phyloP scores from a whole-genome alignment of 2,797 vertebrate species.

The Pampus argenteus region DNA sequence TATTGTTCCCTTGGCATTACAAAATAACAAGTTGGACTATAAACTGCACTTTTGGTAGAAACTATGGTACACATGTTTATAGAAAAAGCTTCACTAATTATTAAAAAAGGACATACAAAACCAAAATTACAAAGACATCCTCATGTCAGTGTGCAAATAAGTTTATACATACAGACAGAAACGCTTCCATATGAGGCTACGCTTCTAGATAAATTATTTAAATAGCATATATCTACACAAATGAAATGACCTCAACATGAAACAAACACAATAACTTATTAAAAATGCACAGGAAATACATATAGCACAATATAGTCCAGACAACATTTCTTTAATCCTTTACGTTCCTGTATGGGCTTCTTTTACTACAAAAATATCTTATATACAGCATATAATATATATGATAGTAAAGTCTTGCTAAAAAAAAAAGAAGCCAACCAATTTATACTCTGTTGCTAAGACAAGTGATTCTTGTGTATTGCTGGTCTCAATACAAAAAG shows the following conservation, averaged over 20 bases:
- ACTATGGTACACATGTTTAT: slow-evolving; percentile 92
- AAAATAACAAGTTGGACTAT: slow-evolving; percentile 90
- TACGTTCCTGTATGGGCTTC: slow-evolving; percentile 86
- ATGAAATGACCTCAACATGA: slow-evolving; percentile 91
- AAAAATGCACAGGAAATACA: slow-evolving; percentile 89
- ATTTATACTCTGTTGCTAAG: slow-evolving; percentile 88
- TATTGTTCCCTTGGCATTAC: slow-evolving; percentile 92
- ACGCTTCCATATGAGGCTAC: slow-evolving; percentile 92
- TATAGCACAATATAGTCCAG: slow-evolving; percentile 82
- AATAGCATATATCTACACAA: slow-evolving; percentile 99
- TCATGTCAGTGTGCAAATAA: slow-evolving; percentile 98
- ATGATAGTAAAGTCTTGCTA: slow-evolving; percentile 90
- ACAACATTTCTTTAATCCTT: slow-evolving; percentile 84
- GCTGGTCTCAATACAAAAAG: slow-evolving; percentile 91
- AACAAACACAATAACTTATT: slow-evolving; percentile 96
- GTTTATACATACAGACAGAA: slow-evolving; percentile 99
- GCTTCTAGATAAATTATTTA: slow-evolving; percentile 99
- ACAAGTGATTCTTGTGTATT: slow-evolving; percentile 80
- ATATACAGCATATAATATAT: slow-evolving; percentile 93
- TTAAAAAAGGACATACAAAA: slow-evolving; percentile 84
- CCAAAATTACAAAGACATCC: slow-evolving; percentile 89
- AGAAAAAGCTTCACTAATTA: slow-evolving; percentile 90
- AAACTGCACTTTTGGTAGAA: slow-evolving; percentile 89
- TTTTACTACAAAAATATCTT: slow-evolving; percentile 90
- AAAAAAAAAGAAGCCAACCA: slow-evolving; percentile 81